Base-by-base conservation (phyloP, 2,797 vertebrate genomes). In the Gambusia yucatana region DNA sequence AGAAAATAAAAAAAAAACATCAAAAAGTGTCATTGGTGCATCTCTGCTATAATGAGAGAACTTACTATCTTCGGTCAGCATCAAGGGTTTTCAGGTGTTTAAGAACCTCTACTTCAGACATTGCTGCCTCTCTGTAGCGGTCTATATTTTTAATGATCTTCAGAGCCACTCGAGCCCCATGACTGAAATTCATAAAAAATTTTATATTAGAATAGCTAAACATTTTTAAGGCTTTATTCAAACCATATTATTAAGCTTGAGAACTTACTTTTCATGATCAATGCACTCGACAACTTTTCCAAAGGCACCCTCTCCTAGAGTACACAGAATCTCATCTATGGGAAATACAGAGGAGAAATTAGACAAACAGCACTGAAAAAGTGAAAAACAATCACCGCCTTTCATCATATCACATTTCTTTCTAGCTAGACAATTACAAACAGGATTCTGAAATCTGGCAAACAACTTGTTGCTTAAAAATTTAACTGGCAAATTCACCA, bases 101-200 rank as follows among this genome's bases (percentile, higher is more conserved):
- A 83, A 99, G 94, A 75, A 98, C 97, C 88, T 98, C 96, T 89
- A 99, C 97, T 95, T 99, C 98, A 89, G 98, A 98, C 92, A 97
- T 94, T 55, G 98, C 98, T 82, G 98, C 98, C 88, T 99, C 98
- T 50, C 97, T 96, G 91, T 99, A 99, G 90, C 97, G 97, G 92
- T 97, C 97, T 92, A 98, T 96, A 92, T 98, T 99, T 97, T 99
- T 99, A 92, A 99, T 97, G 78, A 99, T 98, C 97, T 99, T 99
- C 96, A 99, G 95, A 87, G 98, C 98, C 80, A 99, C 95, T 81
- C 96, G 96, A 86, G 96, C 93, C 91, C 95, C 95, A 82, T 95
- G 93, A 95, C 98, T 99, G 91, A 81, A 91, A 90, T 3, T 81
- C 14, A 89, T n/a, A 28, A 0, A 87, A 6, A 25, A 25, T 43